These are phyloP conservation scores for Rhopalosiphum maidis DNA, from an alignment of 1,140 invertebrate species.

Conservation along the genomic window DNA sequence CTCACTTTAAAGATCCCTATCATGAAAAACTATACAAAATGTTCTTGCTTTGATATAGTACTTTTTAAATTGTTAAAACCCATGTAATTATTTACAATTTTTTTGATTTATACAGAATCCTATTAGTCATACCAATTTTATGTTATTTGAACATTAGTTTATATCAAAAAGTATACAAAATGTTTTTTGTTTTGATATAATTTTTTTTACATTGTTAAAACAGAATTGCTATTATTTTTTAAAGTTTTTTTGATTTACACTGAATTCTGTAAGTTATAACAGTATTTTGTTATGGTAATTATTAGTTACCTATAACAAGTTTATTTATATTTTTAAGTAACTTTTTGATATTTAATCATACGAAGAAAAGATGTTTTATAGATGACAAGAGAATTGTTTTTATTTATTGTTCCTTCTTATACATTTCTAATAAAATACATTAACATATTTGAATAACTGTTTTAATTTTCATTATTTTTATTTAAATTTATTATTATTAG, in stretches of 20 bases:
- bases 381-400: background rate
- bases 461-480: background rate
- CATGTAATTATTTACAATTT: too few relatives aligned
- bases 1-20: slow-evolving; percentile 73
- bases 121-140: too few relatives aligned
- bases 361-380: background rate
- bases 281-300: background rate
- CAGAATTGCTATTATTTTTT: too few relatives aligned
- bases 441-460: background rate
- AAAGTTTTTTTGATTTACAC: too few relatives aligned
- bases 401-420: background rate
- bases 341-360: background rate
- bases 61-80: too few relatives aligned
- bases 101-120: too few relatives aligned
- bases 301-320: too few relatives aligned
- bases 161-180: background rate
- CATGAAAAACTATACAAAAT: slow-evolving; percentile 62
- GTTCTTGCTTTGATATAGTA: background rate
- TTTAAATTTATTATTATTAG: background rate
- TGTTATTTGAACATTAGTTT: too few relatives aligned
- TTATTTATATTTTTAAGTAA: background rate
- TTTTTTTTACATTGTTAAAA: too few relatives aligned
- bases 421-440: background rate
- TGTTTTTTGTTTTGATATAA: background rate
- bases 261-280: too few relatives aligned